A percentile compares a stretch with the other conserved stretches of the same genome.
Conservation (phyloP, 92 coral and sea anemone species). For the Siderastrea radians region DNA sequence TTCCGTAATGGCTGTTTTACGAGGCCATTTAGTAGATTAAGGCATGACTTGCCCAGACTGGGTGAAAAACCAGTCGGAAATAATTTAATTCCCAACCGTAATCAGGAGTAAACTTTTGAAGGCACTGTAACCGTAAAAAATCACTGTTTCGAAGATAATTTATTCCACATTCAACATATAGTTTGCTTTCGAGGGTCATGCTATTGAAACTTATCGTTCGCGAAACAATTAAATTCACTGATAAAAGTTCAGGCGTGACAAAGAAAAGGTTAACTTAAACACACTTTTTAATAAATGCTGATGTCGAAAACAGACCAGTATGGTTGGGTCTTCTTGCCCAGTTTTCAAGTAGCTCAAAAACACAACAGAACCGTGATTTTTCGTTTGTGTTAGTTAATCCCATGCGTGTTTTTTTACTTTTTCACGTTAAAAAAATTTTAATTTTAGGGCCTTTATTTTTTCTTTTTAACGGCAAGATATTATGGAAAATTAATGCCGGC, state of each 20-base stretch:
- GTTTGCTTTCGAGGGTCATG: neutral
- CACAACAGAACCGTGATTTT: neutral
- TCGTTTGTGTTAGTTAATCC: neutral
- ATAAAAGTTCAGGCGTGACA: neutral
- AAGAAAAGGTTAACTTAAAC: neutral
- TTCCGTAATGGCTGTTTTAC: conserved; percentile 29
- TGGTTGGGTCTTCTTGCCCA: neutral
- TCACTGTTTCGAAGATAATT: neutral
- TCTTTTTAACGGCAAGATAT: neutral
- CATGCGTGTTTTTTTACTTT: neutral
- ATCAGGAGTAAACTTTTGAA: neutral
- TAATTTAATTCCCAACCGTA: neutral
- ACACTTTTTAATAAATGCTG: conserved; percentile 5
- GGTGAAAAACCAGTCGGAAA: neutral
- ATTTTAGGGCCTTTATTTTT: neutral
- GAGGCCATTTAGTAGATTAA: conserved; percentile 26
- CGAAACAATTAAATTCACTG: neutral
- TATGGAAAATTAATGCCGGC: neutral
- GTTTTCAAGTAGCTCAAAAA: neutral
- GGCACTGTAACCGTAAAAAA: neutral
- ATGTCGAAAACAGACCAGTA: neutral
- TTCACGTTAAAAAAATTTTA: neutral
- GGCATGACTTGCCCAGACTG: neutral
- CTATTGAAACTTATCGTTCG: neutral
- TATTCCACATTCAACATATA: neutral